Percentiles rank a stretch among this genome's conserved stretches.
Evolutionary conservation across 2,888 invertebrate genomes (phyloP).

Genomic region (Zaprionus bogoriensis): DNA sequence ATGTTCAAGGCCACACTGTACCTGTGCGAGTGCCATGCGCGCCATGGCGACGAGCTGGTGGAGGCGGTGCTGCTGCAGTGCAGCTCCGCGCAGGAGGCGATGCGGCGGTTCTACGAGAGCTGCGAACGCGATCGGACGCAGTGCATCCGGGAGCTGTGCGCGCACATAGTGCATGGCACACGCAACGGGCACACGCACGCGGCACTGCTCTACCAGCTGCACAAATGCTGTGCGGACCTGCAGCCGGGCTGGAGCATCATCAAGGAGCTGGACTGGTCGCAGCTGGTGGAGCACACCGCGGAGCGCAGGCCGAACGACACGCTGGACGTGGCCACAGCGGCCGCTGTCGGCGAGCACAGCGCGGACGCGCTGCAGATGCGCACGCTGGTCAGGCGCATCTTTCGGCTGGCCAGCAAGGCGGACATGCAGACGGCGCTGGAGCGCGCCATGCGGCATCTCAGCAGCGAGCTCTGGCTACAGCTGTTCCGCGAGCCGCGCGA

Average conservation of each 20-base stretch:
- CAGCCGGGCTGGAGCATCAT: conserved; percentile 50
- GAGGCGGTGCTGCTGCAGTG: conserved; percentile 30
- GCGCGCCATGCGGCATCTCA: conserved; percentile 41
- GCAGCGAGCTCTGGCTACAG: conserved; percentile 47
- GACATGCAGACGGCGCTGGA: conserved; percentile 45
- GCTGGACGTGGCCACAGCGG: conserved; percentile 5
- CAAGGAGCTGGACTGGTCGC: conserved; percentile 51
- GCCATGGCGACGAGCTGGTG: conserved; percentile 45
- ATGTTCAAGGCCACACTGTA: conserved; percentile 60
- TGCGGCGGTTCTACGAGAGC: conserved; percentile 22
- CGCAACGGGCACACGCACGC: conserved; percentile 47
- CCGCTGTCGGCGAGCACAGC: conserved; percentile 17
- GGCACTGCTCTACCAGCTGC: conserved; percentile 45
- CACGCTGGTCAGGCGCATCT: conserved; percentile 54
- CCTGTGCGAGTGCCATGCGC: conserved; percentile 49
- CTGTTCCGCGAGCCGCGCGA: conserved; percentile 50
- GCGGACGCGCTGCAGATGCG: conserved; percentile 46
- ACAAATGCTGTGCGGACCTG: conserved; percentile 45
- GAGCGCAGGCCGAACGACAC: no score
- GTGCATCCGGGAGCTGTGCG: conserved; percentile 41
- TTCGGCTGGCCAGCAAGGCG: conserved; percentile 26
- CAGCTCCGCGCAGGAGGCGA: conserved; percentile 15
- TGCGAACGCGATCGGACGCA: conserved; percentile 18
- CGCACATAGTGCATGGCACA: conserved; percentile 37
- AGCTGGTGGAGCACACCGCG: no score